Percentiles rank a stretch among this genome's conserved stretches.
These are phyloP conservation scores for Holocentrus rufus DNA, from an alignment of 2,797 vertebrate species.

Conservation along the genomic window DNA sequence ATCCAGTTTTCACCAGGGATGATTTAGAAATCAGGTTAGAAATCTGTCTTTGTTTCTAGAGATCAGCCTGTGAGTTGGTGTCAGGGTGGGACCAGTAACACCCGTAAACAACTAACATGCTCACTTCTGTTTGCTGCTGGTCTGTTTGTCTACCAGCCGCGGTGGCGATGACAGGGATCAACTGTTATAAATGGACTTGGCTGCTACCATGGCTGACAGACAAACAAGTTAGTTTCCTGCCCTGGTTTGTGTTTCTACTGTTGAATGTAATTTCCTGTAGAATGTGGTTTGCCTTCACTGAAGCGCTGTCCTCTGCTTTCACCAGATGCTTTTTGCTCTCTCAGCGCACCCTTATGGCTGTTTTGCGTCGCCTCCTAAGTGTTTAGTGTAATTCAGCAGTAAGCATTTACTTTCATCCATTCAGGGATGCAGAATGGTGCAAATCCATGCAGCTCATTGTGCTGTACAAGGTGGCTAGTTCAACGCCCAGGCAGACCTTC, in stretches of 20 bases:
- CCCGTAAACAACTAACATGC: too few species aligned
- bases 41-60: constrained; percentile 35
- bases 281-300: constrained; percentile 61
- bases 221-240: constrained; percentile 16
- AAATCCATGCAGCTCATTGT: not conserved
- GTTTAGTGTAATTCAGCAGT: constrained; percentile 26
- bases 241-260: constrained; percentile 46
- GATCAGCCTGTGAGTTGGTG: constrained; percentile 32
- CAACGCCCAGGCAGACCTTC: too few species aligned
- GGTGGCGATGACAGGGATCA: too few species aligned
- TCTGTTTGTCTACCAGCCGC: constrained; percentile 37
- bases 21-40: constrained; percentile 58
- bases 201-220: not conserved
- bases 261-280: constrained; percentile 69
- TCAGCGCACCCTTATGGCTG: not conserved
- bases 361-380: constrained; percentile 23
- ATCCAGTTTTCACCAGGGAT: constrained; percentile 36
- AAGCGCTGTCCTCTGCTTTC: constrained; percentile 52
- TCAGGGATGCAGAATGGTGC: constrained; percentile 29
- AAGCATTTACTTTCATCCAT: constrained; percentile 39
- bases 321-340: constrained; percentile 32
- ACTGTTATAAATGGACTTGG: too few species aligned
- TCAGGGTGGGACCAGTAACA: constrained; percentile 11
- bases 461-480: not conserved
- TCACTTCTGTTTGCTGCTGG: constrained; percentile 8